Evolutionary conservation across 2,888 invertebrate species (phyloP), one percentile per base, ranked within the genome.

Genomic region (Macropis europaea): DNA sequence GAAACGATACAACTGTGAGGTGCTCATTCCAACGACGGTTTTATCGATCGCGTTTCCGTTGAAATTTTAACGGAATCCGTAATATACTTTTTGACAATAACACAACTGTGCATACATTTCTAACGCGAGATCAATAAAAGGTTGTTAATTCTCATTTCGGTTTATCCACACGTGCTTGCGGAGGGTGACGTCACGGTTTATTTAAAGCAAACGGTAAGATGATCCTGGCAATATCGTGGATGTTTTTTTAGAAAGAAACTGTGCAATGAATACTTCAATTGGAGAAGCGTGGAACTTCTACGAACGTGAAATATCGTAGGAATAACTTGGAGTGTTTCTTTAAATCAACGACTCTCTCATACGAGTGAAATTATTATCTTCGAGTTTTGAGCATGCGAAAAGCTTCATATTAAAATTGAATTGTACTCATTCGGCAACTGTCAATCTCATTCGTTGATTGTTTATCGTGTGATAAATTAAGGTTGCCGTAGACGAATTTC

Each of bases 161-260:
- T 57, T 66, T 52, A 60, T 54, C 36, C 36, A 52, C 38, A 42
- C 70, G 47, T 59, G 60, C 64, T 60, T 63, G 45, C 38, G 36
- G 48, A 36, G 34, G 15, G 60, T 79, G 79, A 79, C 73, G 73
- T 78, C 78, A 76, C 42, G 45, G 47, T 79, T 76, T 76, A 78
- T 79, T 76, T 78, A 66, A 79, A 63, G 56, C 67, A 48, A 42
- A 30, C 56, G 40, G 76, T 78, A 79, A 78, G 61, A 70, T 57
- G 67, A 78, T 76, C 71, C 48, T 73, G 54, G 61, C 26, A 61
- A 67, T 73, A 73, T 73, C 54, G 38, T 56, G 61, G 60, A 64
- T 73, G 52, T 56, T 73, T 72, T 50, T 72, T 60, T 59, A 47
- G 42, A 36, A 63, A 48, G 54, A 50, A 53, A 32, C 42, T 59